phyloP scores from a whole-genome alignment of 2,113 vertebrate species.

The Thunnus thynnus region DNA sequence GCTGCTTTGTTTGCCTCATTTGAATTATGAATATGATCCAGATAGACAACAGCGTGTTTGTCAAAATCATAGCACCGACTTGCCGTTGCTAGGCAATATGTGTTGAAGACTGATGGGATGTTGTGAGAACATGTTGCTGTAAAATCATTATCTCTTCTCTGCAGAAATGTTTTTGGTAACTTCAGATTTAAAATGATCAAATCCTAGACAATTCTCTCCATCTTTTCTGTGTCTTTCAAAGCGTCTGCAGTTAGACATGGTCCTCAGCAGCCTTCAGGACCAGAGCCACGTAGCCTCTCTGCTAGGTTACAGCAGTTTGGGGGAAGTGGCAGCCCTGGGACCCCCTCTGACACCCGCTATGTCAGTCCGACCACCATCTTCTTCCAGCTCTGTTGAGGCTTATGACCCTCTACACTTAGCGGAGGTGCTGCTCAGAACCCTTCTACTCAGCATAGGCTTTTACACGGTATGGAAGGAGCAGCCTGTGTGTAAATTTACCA shows the following conservation, averaged over 20 bases:
- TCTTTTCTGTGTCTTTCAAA: conserved; percentile 57
- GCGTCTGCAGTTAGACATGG: conserved; percentile 88
- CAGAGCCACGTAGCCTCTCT: conserved; percentile 87
- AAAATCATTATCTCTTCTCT: conserved; percentile 10
- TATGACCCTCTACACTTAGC: conserved; percentile 84
- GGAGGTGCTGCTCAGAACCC: conserved; percentile 86
- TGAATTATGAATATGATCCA: background rate
- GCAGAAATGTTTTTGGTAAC: conserved; percentile 1
- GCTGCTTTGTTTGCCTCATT: conserved; percentile 14
- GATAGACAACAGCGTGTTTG: background rate
- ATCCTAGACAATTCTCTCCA: background rate
- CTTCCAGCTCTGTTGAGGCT: conserved; percentile 71
- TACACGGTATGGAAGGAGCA: conserved; percentile 81
- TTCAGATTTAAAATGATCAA: background rate
- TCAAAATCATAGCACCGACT: conserved; percentile 14
- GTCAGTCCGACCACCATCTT: conserved; percentile 61
- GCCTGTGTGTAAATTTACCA: background rate
- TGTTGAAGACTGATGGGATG: conserved; percentile 29
- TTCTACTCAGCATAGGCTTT: conserved; percentile 87
- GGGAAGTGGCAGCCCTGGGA: conserved; percentile 77
- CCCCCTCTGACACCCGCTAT: conserved; percentile 65
- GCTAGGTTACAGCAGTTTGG: conserved; percentile 86
- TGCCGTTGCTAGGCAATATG: conserved; percentile 43
- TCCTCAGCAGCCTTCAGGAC: conserved; percentile 88
- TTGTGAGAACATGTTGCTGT: conserved; percentile 44